These are phyloP conservation scores for Chirona hameri DNA, from an alignment of 2,888 invertebrate genomes.

Conservation along the genomic window DNA sequence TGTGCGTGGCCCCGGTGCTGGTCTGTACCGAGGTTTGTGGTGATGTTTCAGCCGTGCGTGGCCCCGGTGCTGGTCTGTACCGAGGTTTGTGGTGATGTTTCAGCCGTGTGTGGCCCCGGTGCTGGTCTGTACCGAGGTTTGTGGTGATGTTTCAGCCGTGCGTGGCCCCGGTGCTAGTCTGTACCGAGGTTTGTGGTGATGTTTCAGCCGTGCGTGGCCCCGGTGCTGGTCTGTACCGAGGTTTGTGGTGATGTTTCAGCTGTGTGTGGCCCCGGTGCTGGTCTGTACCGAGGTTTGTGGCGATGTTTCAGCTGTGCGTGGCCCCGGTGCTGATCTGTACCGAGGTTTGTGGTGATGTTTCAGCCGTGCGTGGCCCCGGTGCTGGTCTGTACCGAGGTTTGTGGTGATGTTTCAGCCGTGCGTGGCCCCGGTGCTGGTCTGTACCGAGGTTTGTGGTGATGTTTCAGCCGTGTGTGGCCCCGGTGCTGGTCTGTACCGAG, in stretches of 20 bases:
- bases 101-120: too few species aligned
- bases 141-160: neutral
- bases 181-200: neutral
- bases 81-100: conserved; percentile 58
- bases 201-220: conserved; percentile 70
- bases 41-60: conserved; percentile 62
- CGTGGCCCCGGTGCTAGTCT: neutral
- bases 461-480: neutral
- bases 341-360: neutral
- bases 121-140: neutral
- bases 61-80: conserved; percentile 81
- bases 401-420: too few species aligned
- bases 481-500: too few species aligned
- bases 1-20: neutral
- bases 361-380: conserved; percentile 80
- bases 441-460: neutral
- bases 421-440: neutral
- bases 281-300: neutral
- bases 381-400: conserved; percentile 73
- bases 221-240: conserved; percentile 76
- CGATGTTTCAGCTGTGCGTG: neutral
- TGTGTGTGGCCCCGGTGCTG: too few species aligned
- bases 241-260: conserved; percentile 53
- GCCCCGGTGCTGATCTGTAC: too few species aligned
- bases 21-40: neutral